Evolutionary conservation across 1,140 invertebrate genomes (phyloP).

Genomic region (Drosophila insularis): DNA sequence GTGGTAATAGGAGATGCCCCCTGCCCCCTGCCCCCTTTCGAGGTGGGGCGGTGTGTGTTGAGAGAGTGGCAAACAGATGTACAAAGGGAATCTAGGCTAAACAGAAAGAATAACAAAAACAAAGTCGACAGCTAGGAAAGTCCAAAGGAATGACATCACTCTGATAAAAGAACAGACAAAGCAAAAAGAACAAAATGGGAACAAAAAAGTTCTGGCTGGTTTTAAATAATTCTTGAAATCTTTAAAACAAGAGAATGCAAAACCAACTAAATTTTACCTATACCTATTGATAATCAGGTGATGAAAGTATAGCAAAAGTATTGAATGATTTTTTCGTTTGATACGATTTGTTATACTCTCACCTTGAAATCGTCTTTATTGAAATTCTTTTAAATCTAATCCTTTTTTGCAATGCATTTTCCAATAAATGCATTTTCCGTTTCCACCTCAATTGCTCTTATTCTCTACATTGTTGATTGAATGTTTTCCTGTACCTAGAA

Average conservation of each 20-base stretch:
- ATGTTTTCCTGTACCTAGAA: background rate
- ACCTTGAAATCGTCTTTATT: no score
- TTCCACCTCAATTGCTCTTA: background rate
- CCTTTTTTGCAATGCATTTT: no score
- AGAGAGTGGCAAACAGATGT: conserved; percentile 6
- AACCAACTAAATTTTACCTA: no score
- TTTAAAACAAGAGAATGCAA: no score
- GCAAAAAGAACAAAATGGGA: background rate
- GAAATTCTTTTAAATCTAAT: no score
- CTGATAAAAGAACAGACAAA: background rate
- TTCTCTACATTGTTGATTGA: background rate
- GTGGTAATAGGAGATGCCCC: conserved; percentile 9
- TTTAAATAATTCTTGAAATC: no score
- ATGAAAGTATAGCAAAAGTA: no score
- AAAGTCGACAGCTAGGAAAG: background rate
- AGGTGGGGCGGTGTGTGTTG: background rate
- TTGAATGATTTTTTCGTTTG: no score
- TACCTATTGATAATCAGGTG: no score
- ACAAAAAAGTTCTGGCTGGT: background rate
- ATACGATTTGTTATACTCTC: no score
- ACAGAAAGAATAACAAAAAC: background rate
- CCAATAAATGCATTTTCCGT: background rate
- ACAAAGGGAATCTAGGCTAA: conserved; percentile 8
- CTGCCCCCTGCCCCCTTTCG: no score
- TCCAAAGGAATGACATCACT: background rate